Conservation (phyloP, 2,797 vertebrate genomes). For the Nothura maculosa region DNA sequence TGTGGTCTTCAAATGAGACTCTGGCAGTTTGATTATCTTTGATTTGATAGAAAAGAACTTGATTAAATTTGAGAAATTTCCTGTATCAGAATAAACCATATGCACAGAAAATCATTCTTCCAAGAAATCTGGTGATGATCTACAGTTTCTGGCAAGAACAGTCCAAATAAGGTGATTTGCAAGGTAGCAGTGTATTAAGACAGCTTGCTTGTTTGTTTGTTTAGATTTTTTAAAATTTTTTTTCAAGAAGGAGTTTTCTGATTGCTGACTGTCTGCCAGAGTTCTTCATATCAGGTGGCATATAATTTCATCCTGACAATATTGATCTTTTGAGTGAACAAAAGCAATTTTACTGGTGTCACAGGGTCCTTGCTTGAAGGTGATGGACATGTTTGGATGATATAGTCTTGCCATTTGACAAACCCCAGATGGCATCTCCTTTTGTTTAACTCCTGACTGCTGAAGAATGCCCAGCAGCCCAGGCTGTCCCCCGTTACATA, state of each 20-base stretch:
- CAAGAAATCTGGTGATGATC: not conserved
- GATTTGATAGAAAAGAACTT: not conserved
- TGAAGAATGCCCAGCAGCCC: not conserved
- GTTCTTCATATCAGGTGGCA: not conserved
- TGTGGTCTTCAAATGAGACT: not conserved
- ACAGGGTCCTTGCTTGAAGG: constrained; percentile 12
- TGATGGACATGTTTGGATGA: constrained; percentile 48
- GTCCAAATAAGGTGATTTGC: not conserved
- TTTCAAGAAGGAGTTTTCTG: constrained; percentile 12
- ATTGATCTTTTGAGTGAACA: constrained; percentile 33
- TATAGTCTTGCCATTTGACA: constrained; percentile 39
- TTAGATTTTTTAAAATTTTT: not conserved
- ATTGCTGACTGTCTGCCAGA: constrained; percentile 4
- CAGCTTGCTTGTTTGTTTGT: too few species aligned
- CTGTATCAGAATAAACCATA: not conserved
- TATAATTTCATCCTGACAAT: constrained; percentile 55
- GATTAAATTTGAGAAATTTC: not conserved
- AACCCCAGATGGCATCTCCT: not conserved
- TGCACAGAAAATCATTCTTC: not conserved
- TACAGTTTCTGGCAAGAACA: not conserved
- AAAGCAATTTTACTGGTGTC: constrained; percentile 63
- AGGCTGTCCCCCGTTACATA: fast-evolving
- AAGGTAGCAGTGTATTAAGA: not conserved
- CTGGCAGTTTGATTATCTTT: not conserved
- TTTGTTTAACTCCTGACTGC: not conserved